Evolutionary conservation across 2,888 invertebrate genomes (phyloP), one percentile per base, ranked within the genome.

Genomic region (Brenthis hecate): DNA sequence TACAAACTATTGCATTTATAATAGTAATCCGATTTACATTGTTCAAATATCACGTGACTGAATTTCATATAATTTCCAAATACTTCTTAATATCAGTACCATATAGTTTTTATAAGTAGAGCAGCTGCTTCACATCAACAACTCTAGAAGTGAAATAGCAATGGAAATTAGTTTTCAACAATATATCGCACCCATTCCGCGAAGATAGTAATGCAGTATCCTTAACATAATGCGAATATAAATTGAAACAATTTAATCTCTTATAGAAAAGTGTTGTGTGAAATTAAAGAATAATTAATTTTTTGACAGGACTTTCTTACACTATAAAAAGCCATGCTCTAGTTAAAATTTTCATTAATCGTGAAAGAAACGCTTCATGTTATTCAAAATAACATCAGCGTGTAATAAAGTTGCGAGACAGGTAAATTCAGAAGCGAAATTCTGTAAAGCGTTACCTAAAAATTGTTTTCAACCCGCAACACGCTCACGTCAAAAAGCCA

Each of bases 401-500:
- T 65, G 61, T 65, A 68, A 71, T 72, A 74, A 74, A 72, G 64
- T 66, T 69, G 56, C 60, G 66, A 65, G 69, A 67, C 73, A 73
- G 74, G 71, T 84, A 81, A 81, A 82, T 78, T 80, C 72, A 77
- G 78, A 79, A 82, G 75, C 73, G 71, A 70, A 80, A 85, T 78
- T 80, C 77, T 66, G 63, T 67, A 70, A 81, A 84, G 80, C 80
- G 79, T 81, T 80, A 80, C 81, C 80, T 80, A 85, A 86, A 87
- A 85, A 86, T 84, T 82, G 79, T 85, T 85, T 76, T 71, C 78
- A 81, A 82, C 76, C 84, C 80, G 78, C 83, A 85, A 83, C 81
- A 80, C 78, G 81, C 75, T 78, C 77, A 75, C 81, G 83, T 86
- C 86, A 88, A 87, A 89, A 88, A 87, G 85, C 83, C 83, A 86